Percentiles rank a stretch among this genome's conserved stretches.
Evolutionary conservation across 2,113 vertebrate genomes (phyloP).

Genomic region (Colinus virginianus): DNA sequence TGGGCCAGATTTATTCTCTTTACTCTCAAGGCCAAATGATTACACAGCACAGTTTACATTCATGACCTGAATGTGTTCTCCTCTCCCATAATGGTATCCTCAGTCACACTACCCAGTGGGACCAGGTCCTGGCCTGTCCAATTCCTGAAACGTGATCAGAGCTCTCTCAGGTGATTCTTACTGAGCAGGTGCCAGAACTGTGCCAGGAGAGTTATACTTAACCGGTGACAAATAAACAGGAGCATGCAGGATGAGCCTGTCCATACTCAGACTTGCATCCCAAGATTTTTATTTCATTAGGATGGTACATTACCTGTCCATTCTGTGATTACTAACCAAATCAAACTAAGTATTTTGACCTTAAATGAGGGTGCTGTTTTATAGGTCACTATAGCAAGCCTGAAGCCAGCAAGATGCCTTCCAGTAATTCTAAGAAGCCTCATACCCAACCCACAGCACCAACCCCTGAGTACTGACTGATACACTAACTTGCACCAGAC

Average conservation of each 20-base stretch:
- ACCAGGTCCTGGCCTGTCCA: not conserved
- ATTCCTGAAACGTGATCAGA: not conserved
- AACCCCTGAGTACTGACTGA: not conserved
- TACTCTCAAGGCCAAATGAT: not conserved
- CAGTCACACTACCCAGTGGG: not conserved
- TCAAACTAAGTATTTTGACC: not conserved
- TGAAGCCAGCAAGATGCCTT: not conserved
- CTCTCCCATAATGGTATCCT: not conserved
- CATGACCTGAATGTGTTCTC: not conserved
- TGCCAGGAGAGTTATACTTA: not conserved
- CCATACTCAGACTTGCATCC: not conserved
- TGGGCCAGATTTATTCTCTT: not conserved
- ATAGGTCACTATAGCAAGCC: not conserved
- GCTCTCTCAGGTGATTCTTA: not conserved
- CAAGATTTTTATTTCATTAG: not conserved
- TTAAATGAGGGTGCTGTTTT: not conserved
- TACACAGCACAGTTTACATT: not conserved
- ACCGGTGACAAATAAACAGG: accelerated
- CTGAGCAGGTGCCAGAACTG: not conserved
- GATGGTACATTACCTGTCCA: not conserved
- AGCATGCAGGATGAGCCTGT: not conserved
- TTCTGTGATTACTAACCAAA: not conserved
- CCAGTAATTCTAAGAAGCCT: not conserved
- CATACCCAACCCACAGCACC: not conserved
- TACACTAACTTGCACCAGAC: accelerated